Evolutionary conservation across 2,113 vertebrate species (phyloP).

Genomic region (Acanthochromis polyacanthus): DNA sequence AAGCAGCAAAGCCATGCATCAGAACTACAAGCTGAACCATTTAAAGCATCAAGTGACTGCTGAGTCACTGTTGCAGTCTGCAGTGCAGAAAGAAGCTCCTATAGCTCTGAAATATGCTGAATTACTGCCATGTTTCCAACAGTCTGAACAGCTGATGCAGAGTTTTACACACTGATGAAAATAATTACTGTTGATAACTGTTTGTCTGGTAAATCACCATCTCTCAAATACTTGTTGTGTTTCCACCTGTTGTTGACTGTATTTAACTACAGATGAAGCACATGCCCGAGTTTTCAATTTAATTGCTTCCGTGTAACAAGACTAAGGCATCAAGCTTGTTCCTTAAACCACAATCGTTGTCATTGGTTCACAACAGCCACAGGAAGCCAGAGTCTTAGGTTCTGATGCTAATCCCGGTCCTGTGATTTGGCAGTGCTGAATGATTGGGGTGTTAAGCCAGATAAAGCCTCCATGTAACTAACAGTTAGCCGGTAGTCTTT

Average conservation of each 20-base stretch:
- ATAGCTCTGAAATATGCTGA: background rate
- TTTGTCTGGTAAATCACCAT: too few species aligned
- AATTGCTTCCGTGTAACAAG: background rate
- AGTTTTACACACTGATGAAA: background rate
- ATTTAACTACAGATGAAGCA: background rate
- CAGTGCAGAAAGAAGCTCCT: constrained; percentile 7
- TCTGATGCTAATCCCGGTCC: constrained; percentile 76
- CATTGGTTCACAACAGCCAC: constrained; percentile 23
- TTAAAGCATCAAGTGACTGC: constrained; percentile 18
- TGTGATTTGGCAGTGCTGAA: constrained; percentile 75
- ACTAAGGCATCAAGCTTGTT: background rate
- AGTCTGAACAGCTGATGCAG: background rate
- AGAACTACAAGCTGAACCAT: background rate
- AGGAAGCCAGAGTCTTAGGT: constrained; percentile 63
- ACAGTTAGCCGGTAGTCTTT: constrained; percentile 36
- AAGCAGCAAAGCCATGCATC: constrained; percentile 11
- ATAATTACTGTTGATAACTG: background rate
- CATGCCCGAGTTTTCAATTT: background rate
- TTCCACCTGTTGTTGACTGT: background rate
- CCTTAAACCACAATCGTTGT: background rate
- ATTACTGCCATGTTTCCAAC: constrained; percentile 4
- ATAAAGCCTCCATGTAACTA: constrained; percentile 61
- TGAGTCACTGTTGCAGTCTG: constrained; percentile 49
- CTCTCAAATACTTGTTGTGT: background rate
- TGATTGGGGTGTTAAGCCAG: constrained; percentile 61